Conservation (phyloP, 2,113 vertebrate genomes). For the Paraplagusia blochii region DNA sequence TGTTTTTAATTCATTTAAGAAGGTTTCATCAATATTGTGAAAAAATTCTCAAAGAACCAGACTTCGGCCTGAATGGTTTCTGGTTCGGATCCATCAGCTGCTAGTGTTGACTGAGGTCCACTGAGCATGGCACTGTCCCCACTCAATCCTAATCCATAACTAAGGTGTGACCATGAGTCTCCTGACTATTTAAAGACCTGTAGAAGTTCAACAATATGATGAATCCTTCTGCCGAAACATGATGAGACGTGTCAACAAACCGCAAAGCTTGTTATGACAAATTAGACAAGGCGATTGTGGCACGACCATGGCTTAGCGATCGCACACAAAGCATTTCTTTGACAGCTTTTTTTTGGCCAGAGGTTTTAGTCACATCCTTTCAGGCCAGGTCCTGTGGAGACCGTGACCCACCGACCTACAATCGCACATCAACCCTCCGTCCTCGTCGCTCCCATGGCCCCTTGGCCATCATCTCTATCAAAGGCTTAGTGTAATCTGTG, state of each 20-base stretch:
- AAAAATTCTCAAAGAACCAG: too few relatives aligned
- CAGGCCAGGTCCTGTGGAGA: constrained; percentile 42
- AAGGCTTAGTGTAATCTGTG: constrained; percentile 61
- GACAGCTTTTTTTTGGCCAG: constrained; percentile 44
- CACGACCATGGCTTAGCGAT: constrained; percentile 46
- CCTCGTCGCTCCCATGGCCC: constrained; percentile 29
- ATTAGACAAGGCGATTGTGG: constrained; percentile 52
- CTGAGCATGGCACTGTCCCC: too few relatives aligned
- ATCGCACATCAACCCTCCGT: constrained; percentile 32
- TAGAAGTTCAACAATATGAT: constrained; percentile 28
- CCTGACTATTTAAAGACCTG: constrained; percentile 12
- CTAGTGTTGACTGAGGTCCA: too few relatives aligned
- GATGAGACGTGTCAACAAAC: constrained; percentile 44
- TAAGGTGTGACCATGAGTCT: too few relatives aligned
- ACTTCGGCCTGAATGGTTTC: too few relatives aligned
- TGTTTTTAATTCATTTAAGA: too few relatives aligned
- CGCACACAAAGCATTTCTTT: constrained; percentile 61
- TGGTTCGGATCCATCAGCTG: too few relatives aligned
- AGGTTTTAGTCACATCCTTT: constrained; percentile 54
- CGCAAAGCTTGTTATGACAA: constrained; percentile 57
- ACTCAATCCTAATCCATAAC: too few relatives aligned
- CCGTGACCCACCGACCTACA: constrained; percentile 46
- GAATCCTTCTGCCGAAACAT: constrained; percentile 30
- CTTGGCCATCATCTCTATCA: constrained; percentile 46
- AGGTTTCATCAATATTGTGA: too few relatives aligned